Base-by-base conservation (phyloP, 2,888 invertebrate species). In the Polydrusus pterygomalis region DNA sequence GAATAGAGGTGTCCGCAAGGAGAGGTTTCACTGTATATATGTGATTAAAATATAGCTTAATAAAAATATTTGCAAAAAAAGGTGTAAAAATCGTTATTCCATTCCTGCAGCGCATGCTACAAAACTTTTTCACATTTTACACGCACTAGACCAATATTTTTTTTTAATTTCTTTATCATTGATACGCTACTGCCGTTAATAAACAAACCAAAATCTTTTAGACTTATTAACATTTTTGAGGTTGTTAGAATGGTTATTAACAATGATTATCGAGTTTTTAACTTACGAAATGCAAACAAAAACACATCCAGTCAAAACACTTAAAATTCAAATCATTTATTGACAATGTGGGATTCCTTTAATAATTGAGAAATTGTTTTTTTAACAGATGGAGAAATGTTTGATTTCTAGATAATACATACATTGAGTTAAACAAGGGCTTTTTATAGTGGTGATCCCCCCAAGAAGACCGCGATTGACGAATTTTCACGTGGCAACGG, bases 271-370 rank as follows among this genome's bases (percentile, higher is more conserved):
- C 2, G n/a, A 47, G 17, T 17, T 47, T 17, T 47, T 1, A 47
- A 47, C 1, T 47, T 47, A 17, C 47, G 47, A 47, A n/a, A 47
- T 17, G 47, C 47, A 47, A 47, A 47, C 17, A 47, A 17, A 47
- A 47, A 47, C 17, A 47, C 2, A 17, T 17, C 47, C 47, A 17
- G 47, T 47, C 47, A 17, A 47, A 43, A 43, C 43, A 43, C 34
- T 34, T 43, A n/a, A n/a, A 47, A n/a, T n/a, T 47, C 17, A 1
- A n/a, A 17, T 15, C 47, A 17, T 47, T 47, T n/a, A 17, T 47
- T n/a, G 1, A 17, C 8, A 17, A 17, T 47, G 17, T 17, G 17
- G 47, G 47, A 47, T 47, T 17, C n/a, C 9, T 47, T 47, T 47
- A 47, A 15, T 45, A 1, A 17, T n/a, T 43, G 13, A 8, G 3